phyloP scores from a whole-genome alignment of 2,113 vertebrate species.

The Amazona vittata region DNA sequence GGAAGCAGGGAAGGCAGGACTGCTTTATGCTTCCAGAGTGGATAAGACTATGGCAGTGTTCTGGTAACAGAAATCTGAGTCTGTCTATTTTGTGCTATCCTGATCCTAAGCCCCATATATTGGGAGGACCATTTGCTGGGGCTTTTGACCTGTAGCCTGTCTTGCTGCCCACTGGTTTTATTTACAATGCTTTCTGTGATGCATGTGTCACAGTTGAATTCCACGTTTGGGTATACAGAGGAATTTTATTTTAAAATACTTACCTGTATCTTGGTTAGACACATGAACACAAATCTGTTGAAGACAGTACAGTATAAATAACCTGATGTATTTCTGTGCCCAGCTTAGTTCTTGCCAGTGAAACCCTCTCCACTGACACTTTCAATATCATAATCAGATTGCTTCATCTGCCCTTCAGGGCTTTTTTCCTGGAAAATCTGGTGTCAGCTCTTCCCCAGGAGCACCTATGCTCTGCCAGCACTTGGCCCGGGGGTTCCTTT shows the following conservation, averaged over 20 bases:
- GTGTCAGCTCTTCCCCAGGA: background rate
- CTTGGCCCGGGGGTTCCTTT: slow-evolving; percentile 14
- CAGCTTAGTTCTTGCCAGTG: background rate
- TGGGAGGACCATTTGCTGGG: background rate
- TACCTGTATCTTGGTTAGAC: background rate
- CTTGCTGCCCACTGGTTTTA: background rate
- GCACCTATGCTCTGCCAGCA: background rate
- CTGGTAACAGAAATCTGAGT: background rate
- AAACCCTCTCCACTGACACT: background rate
- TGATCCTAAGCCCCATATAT: background rate
- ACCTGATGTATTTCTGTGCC: background rate
- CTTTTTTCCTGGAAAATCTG: background rate
- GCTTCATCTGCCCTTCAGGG: background rate
- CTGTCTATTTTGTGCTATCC: background rate
- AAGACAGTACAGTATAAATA: background rate
- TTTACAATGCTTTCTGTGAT: background rate
- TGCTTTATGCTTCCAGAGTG: background rate
- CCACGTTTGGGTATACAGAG: background rate
- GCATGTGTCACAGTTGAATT: background rate
- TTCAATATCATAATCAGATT: background rate
- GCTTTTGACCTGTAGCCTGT: background rate
- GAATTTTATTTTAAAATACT: background rate
- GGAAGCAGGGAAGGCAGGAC: background rate
- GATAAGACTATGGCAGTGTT: rapidly evolving
- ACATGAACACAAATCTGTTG: background rate